Evolutionary conservation across 2,888 invertebrate species (phyloP).

Genomic region (Hoplodrina blanda): DNA sequence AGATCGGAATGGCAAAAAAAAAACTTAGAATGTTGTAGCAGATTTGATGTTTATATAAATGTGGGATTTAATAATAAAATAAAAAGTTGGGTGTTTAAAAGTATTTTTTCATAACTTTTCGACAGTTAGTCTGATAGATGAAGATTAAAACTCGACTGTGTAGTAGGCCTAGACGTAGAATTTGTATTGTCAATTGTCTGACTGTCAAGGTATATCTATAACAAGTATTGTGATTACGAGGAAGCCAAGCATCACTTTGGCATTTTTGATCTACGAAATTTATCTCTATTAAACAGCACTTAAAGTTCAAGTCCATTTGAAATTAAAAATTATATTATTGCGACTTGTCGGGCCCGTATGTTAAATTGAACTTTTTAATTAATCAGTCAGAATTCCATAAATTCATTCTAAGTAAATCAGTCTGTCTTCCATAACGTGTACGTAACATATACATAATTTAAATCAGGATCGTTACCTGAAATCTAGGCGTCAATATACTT

Average conservation of each 20-base stretch:
- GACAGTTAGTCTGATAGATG: conserved; percentile 50
- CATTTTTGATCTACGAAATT: conserved; percentile 13
- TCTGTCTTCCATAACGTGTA: conserved; percentile 79
- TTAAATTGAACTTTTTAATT: conserved; percentile 22
- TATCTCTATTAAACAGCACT: conserved; percentile 17
- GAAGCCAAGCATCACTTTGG: conserved; percentile 20
- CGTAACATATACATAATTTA: conserved; percentile 58
- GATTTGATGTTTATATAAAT: conserved; percentile 55
- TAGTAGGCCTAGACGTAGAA: conserved; percentile 57
- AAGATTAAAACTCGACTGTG: conserved; percentile 50
- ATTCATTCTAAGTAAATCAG: conserved; percentile 68
- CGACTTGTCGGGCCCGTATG: conserved; percentile 9
- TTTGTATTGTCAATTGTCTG: conserved; percentile 63
- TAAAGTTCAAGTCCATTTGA: conserved; percentile 9
- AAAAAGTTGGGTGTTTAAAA: conserved; percentile 51
- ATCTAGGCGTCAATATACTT: conserved; percentile 44
- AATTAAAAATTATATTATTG: conserved; percentile 17
- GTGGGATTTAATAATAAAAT: conserved; percentile 41
- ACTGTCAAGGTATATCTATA: conserved; percentile 37
- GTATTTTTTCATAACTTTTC: conserved; percentile 62
- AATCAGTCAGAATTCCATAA: conserved; percentile 31
- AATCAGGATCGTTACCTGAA: conserved; percentile 41
- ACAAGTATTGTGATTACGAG: conserved; percentile 31
- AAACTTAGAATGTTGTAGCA: conserved; percentile 56
- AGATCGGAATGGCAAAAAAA: conserved; percentile 50